These are phyloP conservation scores for Esox lucius DNA, from an alignment of 2,797 vertebrate species.

Conservation along the genomic window DNA sequence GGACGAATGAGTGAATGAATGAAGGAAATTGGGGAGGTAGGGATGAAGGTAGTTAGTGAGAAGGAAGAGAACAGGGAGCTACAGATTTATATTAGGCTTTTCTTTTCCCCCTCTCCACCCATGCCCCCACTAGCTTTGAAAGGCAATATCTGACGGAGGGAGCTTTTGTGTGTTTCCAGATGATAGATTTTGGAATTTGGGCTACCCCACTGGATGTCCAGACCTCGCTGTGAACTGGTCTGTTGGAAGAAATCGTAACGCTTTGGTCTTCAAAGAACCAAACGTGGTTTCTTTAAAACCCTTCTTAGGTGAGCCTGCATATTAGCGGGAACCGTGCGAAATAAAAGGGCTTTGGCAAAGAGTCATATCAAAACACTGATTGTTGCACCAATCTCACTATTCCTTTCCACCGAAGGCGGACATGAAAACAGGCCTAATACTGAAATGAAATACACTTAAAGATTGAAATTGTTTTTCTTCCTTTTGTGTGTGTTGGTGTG, in stretches of 20 bases:
- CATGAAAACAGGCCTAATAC: constrained; percentile 63
- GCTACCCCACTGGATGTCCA: constrained; percentile 96
- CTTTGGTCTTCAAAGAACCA: constrained; percentile 99
- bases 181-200: constrained; percentile 99
- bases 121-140: constrained; percentile 77
- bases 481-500: constrained; percentile 34
- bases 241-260: constrained; percentile 97
- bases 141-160: constrained; percentile 86
- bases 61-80: constrained; percentile 71
- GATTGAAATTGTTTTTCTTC: constrained; percentile 68
- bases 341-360: constrained; percentile 82
- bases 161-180: constrained; percentile 99
- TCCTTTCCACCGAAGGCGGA: constrained; percentile 44
- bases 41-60: constrained; percentile 17
- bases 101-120: constrained; percentile 20
- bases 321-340: constrained; percentile 83
- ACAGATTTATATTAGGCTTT: constrained; percentile 86
- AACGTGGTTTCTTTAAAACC: constrained; percentile 94
- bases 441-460: constrained; percentile 68
- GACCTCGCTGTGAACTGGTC: constrained; percentile 99
- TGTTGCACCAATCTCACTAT: constrained; percentile 64
- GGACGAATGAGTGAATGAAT: constrained; percentile 52
- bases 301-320: constrained; percentile 96
- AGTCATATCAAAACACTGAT: constrained; percentile 77
- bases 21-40: constrained; percentile 15